Evolutionary conservation across 2,797 vertebrate species (phyloP), one percentile per base, ranked within the genome.

Genomic region (Pygocentrus nattereri): DNA sequence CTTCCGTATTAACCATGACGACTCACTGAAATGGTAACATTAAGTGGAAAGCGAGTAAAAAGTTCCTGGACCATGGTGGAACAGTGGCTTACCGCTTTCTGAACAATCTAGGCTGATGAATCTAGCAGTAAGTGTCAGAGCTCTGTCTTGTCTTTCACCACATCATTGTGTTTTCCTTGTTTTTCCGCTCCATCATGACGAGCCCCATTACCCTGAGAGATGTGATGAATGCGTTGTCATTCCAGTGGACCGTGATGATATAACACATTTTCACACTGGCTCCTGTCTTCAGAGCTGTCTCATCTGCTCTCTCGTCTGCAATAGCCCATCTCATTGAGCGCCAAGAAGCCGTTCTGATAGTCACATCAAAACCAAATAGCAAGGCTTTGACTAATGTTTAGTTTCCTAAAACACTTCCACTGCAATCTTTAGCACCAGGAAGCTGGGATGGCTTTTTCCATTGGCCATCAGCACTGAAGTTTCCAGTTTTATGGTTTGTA

Each of bases 11-110:
- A 47, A 61, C 3, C 38, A 74, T 7, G 8, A 41, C 52, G 4
- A 21, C 10, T 50, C 5, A 4, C 15, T 19, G 38, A n/a, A 68
- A 74, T 68, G 19, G 34, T 31, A 47, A 25, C 50, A 65, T 23
- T 19, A 78, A 58, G 74, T 12, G 41, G 59, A 27, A 78, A 15
- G 23, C 64, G 6, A 56, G 75, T 62, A 50, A 41, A 69, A 81
- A 74, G 41, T 62, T 73, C 70, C 65, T 3, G 13, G 25, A 16
- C 23, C 25, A 1, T 34, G 19, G 21, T 54, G 62, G 25, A 78
- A 41, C 58, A 23, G 23, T 49, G 15, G 47, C 11, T 80, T 73
- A 80, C 56, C 62, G 50, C 44, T 56, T 64, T 13, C n/a, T 16
- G 38, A 80, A 73, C 47, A 10, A 27, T 23, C 56, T 64, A 30